phyloP scores from a whole-genome alignment of 2,113 vertebrate species.

The Theristicus caerulescens region DNA sequence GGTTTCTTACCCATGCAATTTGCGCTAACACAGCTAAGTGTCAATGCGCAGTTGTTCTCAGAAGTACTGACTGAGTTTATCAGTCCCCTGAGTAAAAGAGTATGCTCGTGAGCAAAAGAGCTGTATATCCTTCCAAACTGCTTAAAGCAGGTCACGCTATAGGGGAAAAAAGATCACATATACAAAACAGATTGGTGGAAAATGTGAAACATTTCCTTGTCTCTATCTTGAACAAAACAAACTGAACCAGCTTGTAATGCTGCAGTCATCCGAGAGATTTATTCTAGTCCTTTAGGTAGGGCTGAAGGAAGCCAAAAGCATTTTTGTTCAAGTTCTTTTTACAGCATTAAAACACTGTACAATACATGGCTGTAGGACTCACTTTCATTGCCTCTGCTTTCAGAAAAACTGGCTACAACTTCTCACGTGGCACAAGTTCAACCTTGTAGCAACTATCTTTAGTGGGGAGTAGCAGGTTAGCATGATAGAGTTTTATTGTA shows the following conservation, averaged over 20 bases:
- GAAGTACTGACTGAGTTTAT: conserved; percentile 14
- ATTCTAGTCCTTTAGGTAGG: conserved; percentile 19
- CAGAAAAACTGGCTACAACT: neutral
- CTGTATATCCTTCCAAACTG: conserved; percentile 38
- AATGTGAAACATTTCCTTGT: conserved; percentile 57
- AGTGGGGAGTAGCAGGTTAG: neutral
- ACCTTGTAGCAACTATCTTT: neutral
- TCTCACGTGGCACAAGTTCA: neutral
- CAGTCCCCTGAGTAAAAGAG: conserved; percentile 39
- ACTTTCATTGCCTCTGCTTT: neutral
- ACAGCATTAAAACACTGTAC: neutral
- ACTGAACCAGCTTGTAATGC: conserved; percentile 5
- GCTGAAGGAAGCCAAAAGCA: conserved; percentile 6
- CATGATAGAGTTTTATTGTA: neutral
- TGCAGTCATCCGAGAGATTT: conserved; percentile 35
- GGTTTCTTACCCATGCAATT: neutral
- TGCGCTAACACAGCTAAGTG: neutral
- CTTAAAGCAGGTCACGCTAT: conserved; percentile 26
- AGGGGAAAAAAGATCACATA: conserved; percentile 17
- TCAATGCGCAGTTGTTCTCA: neutral
- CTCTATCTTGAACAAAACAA: conserved; percentile 52
- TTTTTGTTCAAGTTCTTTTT: conserved; percentile 11
- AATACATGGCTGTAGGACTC: neutral
- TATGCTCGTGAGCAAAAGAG: neutral
- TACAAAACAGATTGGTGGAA: conserved; percentile 60